Evolutionary conservation across 2,888 invertebrate species (phyloP).

Genomic region (Pterostichus niger): DNA sequence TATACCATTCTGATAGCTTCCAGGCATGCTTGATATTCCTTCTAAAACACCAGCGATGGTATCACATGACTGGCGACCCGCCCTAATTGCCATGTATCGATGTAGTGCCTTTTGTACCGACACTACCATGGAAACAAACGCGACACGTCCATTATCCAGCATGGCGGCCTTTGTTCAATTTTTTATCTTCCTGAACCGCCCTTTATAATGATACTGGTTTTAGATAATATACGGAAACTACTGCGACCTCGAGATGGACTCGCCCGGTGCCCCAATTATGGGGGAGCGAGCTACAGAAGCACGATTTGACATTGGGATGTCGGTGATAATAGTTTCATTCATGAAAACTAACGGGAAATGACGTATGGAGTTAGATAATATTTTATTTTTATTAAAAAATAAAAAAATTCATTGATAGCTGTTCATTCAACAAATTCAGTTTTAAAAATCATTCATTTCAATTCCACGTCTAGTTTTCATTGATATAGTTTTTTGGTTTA

Average conservation of each 20-base stretch:
- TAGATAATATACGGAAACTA: slow-evolving; percentile 70
- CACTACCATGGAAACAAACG: slow-evolving; percentile 71
- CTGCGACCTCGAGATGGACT: slow-evolving; percentile 4
- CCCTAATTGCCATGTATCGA: slow-evolving; percentile 76
- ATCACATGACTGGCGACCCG: slow-evolving; percentile 74
- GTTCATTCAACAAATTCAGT: too few relatives aligned
- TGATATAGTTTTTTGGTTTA: too few relatives aligned
- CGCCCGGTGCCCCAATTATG: neutral
- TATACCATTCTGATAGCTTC: neutral
- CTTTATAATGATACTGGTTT: slow-evolving; percentile 74
- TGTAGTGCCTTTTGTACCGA: slow-evolving; percentile 73
- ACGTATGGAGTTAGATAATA: neutral
- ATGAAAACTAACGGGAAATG: neutral
- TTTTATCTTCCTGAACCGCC: slow-evolving; percentile 73
- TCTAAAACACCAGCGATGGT: slow-evolving; percentile 71
- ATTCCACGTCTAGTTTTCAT: too few relatives aligned
- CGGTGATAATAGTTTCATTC: neutral
- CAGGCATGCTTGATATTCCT: slow-evolving; percentile 14
- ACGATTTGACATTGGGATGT: slow-evolving; percentile 3
- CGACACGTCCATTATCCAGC: slow-evolving; percentile 72
- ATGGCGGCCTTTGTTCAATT: slow-evolving; percentile 75
- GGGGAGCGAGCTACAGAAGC: neutral
- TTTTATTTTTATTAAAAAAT: too few relatives aligned
- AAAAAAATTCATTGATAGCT: too few relatives aligned
- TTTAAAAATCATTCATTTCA: too few relatives aligned